Conservation (phyloP, 2,888 invertebrate species). For the Drosophila fulvimacula region DNA sequence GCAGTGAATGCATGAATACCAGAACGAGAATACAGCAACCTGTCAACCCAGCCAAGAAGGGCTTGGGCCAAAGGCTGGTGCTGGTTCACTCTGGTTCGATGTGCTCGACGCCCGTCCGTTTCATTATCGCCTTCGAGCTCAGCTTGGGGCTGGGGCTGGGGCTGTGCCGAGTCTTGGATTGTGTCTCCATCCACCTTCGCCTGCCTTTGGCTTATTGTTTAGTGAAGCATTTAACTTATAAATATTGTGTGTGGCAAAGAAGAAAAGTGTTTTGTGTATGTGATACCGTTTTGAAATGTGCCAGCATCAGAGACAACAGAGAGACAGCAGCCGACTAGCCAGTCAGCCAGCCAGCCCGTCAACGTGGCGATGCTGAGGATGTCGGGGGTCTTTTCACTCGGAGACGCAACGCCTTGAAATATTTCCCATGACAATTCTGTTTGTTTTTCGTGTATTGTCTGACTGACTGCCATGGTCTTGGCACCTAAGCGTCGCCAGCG, state of each 20-base stretch:
- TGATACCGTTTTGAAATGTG: conserved; percentile 76
- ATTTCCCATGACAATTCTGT: conserved; percentile 82
- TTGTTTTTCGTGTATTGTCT: conserved; percentile 79
- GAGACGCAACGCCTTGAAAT: conserved; percentile 63
- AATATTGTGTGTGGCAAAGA: conserved; percentile 72
- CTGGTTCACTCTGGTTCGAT: conserved; percentile 54
- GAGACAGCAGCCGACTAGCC: conserved; percentile 16
- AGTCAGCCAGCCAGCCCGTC: conserved; percentile 2
- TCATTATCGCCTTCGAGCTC: conserved; percentile 72
- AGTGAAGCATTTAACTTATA: conserved; percentile 81
- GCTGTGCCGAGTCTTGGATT: not conserved
- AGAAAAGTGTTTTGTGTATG: conserved; percentile 75
- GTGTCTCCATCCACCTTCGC: conserved; percentile 17
- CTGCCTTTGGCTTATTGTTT: conserved; percentile 71
- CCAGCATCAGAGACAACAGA: conserved; percentile 44
- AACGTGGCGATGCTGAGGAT: conserved; percentile 16
- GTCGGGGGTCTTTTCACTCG: conserved; percentile 16
- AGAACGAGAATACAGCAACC: conserved; percentile 52
- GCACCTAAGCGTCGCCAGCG: conserved; percentile 59
- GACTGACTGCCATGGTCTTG: conserved; percentile 46
- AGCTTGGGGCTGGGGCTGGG: conserved; percentile 25
- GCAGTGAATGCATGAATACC: conserved; percentile 33
- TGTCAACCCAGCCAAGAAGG: conserved; percentile 63
- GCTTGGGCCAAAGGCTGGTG: conserved; percentile 45
- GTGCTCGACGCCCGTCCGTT: conserved; percentile 69